Evolutionary conservation across 1,140 invertebrate species (phyloP).

Genomic region (Drosophila nasuta): DNA sequence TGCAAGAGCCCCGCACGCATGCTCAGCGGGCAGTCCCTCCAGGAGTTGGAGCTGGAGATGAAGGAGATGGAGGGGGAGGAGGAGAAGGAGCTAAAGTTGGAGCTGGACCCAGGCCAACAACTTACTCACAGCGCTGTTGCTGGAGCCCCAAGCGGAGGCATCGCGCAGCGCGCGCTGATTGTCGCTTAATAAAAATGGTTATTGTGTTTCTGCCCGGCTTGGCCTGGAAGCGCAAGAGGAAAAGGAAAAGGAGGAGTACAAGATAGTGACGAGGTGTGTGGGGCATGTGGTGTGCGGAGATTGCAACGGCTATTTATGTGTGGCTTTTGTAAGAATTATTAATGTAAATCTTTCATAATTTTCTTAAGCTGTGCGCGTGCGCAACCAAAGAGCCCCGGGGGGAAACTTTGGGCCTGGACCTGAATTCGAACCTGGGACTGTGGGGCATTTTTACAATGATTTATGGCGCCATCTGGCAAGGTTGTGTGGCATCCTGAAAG

Average conservation of each 20-base stretch:
- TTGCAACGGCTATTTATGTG: constrained; percentile 77
- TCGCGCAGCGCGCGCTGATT: constrained; percentile 78
- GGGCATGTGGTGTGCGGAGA: constrained; percentile 13
- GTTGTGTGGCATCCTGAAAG: constrained; percentile 56
- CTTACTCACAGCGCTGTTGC: constrained; percentile 60
- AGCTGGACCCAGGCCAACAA: constrained; percentile 60
- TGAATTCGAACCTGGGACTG: constrained; percentile 4
- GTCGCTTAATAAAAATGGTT: constrained; percentile 83
- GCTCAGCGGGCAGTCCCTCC: constrained; percentile 70
- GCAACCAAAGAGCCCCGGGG: constrained; percentile 20
- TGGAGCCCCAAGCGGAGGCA: constrained; percentile 43
- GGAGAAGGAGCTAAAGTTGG: constrained; percentile 24
- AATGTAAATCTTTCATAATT: constrained; percentile 83
- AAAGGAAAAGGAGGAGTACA: not conserved
- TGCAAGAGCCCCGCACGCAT: constrained; percentile 81
- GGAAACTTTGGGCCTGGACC: constrained; percentile 6
- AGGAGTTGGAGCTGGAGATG: not conserved
- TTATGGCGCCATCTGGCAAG: constrained; percentile 65
- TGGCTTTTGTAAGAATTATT: constrained; percentile 83
- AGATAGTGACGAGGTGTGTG: not conserved
- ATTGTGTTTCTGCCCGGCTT: constrained; percentile 62
- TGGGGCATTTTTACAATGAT: constrained; percentile 48
- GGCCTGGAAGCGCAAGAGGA: not conserved
- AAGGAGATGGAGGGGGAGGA: constrained; percentile 6
- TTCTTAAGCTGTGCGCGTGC: constrained; percentile 81